phyloP scores from a whole-genome alignment of 2,797 vertebrate species.

The Sebastes taczanowskii region DNA sequence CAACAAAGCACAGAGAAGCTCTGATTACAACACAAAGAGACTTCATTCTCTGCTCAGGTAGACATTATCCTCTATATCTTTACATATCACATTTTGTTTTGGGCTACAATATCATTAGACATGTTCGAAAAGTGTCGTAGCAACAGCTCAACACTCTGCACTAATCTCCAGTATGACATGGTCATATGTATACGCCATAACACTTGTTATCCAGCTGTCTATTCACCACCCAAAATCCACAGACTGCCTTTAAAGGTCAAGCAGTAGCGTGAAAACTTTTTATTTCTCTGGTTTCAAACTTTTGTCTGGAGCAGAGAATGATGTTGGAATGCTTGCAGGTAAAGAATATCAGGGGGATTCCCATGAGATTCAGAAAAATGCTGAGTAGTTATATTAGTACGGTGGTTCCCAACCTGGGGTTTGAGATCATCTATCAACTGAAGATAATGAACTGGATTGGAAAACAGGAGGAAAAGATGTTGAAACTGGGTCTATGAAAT shows the following conservation, averaged over 20 bases:
- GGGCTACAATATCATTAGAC: not conserved
- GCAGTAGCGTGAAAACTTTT: not conserved
- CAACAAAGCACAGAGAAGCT: no score
- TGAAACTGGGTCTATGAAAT: not conserved
- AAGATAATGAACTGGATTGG: not conserved
- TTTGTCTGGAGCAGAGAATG: not conserved
- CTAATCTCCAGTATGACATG: not conserved
- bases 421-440: not conserved
- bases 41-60: no score
- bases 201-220: not conserved
- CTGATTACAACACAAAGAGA: no score
- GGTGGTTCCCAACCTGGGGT: not conserved
- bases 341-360: not conserved
- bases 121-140: not conserved
- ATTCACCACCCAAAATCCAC: not conserved
- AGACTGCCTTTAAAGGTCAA: not conserved
- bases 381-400: not conserved
- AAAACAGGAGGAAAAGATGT: not conserved
- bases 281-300: not conserved
- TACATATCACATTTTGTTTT: not conserved
- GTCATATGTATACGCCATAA: not conserved
- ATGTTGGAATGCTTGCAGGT: not conserved
- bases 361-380: conserved; percentile 1
- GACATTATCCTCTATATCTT: no score
- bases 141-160: not conserved